phyloP scores from a whole-genome alignment of 2,888 invertebrate species.

The Buathra laborator region DNA sequence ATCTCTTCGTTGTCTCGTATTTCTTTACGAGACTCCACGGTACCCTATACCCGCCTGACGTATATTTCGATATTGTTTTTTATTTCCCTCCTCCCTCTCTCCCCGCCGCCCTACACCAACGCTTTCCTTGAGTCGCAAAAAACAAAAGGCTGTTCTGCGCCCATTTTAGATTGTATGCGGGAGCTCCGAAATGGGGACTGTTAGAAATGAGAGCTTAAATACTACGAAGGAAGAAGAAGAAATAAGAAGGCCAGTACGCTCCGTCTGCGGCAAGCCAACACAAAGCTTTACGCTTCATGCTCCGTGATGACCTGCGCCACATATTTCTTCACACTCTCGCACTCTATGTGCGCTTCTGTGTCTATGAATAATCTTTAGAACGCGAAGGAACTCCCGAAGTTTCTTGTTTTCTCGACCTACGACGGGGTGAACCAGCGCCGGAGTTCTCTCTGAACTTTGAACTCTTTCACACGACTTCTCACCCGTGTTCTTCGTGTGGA shows the following conservation, averaged over 20 bases:
- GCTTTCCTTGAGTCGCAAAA: not conserved
- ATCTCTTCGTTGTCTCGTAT: slow-evolving; percentile 19
- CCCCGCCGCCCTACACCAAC: not conserved
- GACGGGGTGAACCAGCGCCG: not conserved
- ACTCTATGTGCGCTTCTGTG: slow-evolving; percentile 17
- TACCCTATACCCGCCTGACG: not conserved
- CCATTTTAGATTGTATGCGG: not conserved
- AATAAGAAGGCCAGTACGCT: slow-evolving; percentile 41
- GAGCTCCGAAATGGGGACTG: slow-evolving; percentile 19
- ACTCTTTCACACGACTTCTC: slow-evolving; percentile 55
- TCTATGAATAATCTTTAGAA: slow-evolving; percentile 9
- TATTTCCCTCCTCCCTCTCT: not conserved
- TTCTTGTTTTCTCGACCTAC: slow-evolving; percentile 32
- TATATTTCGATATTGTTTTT: slow-evolving; percentile 9
- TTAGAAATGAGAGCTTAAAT: slow-evolving; percentile 3
- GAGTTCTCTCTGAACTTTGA: slow-evolving; percentile 57
- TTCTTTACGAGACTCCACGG: slow-evolving; percentile 11
- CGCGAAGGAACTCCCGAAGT: slow-evolving; percentile 10
- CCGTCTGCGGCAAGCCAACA: slow-evolving; percentile 24
- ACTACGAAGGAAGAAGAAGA: slow-evolving; percentile 7
- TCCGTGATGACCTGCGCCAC: slow-evolving; percentile 48
- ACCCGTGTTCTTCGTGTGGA: slow-evolving; percentile 19
- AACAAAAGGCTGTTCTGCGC: not conserved
- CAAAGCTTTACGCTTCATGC: slow-evolving; percentile 59
- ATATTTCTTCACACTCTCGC: slow-evolving; percentile 46